phyloP scores from a whole-genome alignment of 2,113 vertebrate species.

The Trogon surrucura region DNA sequence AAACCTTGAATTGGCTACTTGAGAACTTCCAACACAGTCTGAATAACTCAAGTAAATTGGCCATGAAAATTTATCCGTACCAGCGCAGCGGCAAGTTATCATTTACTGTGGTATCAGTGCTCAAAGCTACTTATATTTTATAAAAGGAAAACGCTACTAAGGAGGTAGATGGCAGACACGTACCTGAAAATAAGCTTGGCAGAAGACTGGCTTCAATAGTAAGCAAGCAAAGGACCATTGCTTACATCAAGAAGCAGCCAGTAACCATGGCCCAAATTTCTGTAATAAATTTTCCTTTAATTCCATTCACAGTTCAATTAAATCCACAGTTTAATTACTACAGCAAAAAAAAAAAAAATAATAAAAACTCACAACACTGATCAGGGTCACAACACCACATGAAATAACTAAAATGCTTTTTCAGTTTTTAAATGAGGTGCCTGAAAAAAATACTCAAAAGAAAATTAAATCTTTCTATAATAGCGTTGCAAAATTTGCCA shows the following conservation, averaged over 20 bases:
- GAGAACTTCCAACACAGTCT: background rate
- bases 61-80: background rate
- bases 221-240: background rate
- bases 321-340: constrained; percentile 17
- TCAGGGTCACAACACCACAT: background rate
- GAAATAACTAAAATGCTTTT: background rate
- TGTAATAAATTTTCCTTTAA: background rate
- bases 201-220: background rate
- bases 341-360: background rate
- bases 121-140: background rate
- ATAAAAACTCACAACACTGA: background rate
- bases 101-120: background rate
- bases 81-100: background rate
- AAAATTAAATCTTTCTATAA: constrained; percentile 8
- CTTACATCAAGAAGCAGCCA: background rate
- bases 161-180: background rate
- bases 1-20: background rate
- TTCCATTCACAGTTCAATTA: constrained; percentile 8
- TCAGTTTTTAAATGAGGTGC: background rate
- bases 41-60: background rate
- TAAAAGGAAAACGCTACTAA: background rate
- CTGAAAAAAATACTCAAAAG: background rate
- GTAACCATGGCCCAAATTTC: background rate
- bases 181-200: background rate
- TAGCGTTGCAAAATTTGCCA: background rate